Conservation (phyloP, 2,797 vertebrate genomes). For the Dendrocincla fuliginosa region DNA sequence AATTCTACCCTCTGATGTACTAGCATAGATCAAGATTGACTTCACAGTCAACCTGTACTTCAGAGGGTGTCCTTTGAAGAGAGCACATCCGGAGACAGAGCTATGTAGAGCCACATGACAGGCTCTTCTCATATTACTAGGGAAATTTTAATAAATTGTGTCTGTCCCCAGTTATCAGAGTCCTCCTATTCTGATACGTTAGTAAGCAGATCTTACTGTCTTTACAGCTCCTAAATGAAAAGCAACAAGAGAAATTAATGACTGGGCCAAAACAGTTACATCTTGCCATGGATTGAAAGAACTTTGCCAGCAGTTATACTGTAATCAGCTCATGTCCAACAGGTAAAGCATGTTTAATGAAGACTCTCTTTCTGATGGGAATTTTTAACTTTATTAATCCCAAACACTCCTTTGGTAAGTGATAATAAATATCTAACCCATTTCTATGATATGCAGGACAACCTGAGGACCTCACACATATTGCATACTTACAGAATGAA, state of each 20-base stretch:
- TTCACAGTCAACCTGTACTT: neutral
- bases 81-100: neutral
- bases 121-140: neutral
- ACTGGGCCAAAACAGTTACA: neutral
- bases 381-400: neutral
- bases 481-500: neutral
- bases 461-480: neutral
- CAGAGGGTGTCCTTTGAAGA: neutral
- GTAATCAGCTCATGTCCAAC: neutral
- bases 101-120: rapidly evolving
- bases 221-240: neutral
- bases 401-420: neutral
- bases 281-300: neutral
- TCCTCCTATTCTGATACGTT: neutral
- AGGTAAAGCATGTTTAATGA: neutral
- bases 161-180: neutral
- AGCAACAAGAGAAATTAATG: neutral
- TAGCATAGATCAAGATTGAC: neutral
- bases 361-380: neutral
- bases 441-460: neutral
- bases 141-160: neutral
- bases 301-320: neutral
- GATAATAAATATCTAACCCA: neutral
- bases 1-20: neutral
- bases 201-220: neutral